These are phyloP conservation scores for Anthophora plumipes DNA, from an alignment of 2,888 invertebrate genomes.

Conservation along the genomic window DNA sequence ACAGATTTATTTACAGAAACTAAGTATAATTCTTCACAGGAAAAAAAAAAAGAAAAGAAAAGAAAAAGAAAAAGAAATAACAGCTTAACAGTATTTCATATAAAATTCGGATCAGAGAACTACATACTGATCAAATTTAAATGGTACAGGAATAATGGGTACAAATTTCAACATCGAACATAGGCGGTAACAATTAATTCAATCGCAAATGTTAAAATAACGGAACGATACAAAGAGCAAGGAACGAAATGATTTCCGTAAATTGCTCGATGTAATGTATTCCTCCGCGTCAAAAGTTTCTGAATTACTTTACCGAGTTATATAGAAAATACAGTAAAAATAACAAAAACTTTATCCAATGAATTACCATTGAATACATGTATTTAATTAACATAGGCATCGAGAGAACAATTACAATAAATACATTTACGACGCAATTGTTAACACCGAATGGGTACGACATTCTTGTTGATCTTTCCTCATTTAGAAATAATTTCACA, in stretches of 20 bases:
- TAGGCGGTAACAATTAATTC: neutral
- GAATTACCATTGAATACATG: neutral
- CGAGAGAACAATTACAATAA: constrained; percentile 11
- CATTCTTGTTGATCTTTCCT: neutral
- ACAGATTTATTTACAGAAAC: constrained; percentile 51
- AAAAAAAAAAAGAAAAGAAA: too few species aligned
- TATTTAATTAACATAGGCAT: neutral
- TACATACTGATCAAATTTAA: neutral
- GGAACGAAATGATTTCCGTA: neutral
- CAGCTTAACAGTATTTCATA: neutral
- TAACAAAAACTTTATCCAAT: neutral
- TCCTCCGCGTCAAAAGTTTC: neutral
- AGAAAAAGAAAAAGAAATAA: too few species aligned
- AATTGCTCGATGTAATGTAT: neutral
- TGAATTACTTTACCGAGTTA: neutral
- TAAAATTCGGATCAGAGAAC: neutral
- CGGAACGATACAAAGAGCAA: neutral
- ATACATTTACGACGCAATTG: constrained; percentile 53
- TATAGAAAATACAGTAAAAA: neutral
- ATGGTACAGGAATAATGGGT: neutral
- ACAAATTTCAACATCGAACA: neutral
- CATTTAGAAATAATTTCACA: neutral
- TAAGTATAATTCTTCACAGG: constrained; percentile 27
- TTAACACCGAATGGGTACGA: constrained; percentile 13
- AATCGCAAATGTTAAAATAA: constrained; percentile 3